Evolutionary conservation across 2,888 invertebrate species (phyloP).

Genomic region (Agriotes lineatus): DNA sequence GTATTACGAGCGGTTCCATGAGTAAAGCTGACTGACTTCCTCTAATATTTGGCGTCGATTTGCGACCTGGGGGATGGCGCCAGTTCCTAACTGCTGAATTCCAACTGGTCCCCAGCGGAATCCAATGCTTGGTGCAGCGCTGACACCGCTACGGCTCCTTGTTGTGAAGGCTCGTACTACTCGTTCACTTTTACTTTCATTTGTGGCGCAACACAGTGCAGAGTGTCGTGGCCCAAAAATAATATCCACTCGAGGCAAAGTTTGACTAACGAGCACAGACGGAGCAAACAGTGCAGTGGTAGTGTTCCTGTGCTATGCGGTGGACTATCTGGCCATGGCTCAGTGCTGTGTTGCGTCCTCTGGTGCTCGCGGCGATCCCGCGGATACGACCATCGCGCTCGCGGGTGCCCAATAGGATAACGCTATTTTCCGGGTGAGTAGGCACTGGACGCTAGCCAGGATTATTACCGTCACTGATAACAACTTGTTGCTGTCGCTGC

Average conservation of each 20-base stretch:
- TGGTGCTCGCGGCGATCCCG: slow-evolving; percentile 61
- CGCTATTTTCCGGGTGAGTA: slow-evolving; percentile 59
- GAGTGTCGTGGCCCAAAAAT: slow-evolving; percentile 66
- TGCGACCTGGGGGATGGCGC: slow-evolving; percentile 55
- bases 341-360: slow-evolving; percentile 58
- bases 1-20: slow-evolving; percentile 64
- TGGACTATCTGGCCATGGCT: slow-evolving; percentile 60
- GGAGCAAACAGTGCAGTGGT: slow-evolving; percentile 54
- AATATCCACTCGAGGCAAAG: slow-evolving; percentile 63
- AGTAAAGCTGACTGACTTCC: slow-evolving; percentile 54
- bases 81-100: slow-evolving; percentile 28
- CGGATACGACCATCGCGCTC: slow-evolving; percentile 57
- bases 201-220: slow-evolving; percentile 66
- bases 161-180: slow-evolving; percentile 51
- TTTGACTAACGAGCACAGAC: slow-evolving; percentile 51
- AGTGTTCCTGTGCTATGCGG: slow-evolving; percentile 47
- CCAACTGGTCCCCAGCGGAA: slow-evolving; percentile 30
- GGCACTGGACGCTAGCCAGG: slow-evolving; percentile 40
- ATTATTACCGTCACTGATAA: slow-evolving; percentile 33
- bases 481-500: slow-evolving; percentile 43
- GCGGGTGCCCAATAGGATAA: slow-evolving; percentile 62
- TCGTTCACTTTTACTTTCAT: slow-evolving; percentile 68
- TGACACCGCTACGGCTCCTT: slow-evolving; percentile 38
- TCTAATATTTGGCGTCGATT: slow-evolving; percentile 57
- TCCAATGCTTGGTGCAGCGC: slow-evolving; percentile 31